Evolutionary conservation across 2,113 vertebrate species (phyloP), one percentile per base, ranked within the genome.

Genomic region (Oxyura jamaicensis): DNA sequence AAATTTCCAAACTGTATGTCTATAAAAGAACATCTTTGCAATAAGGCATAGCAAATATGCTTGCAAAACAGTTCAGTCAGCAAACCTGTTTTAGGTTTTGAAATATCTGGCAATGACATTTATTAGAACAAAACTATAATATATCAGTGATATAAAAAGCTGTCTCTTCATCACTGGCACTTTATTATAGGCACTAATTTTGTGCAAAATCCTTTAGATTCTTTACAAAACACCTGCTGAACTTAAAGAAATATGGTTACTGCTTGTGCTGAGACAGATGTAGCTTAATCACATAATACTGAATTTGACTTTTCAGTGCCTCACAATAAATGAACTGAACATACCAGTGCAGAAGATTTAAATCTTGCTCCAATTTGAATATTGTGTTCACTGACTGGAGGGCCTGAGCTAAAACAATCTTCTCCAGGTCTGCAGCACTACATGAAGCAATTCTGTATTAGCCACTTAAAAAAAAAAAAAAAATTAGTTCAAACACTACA

Each of bases 31-130:
- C 96, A 97, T 98, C 96, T 97, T 97, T 97, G 96, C 96, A 97
- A 96, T 97, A 97, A 98, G 97, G 96, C 94, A 96, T 78, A 96
- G 96, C 96, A 97, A 98, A 98, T 97, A 98, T 96, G 96, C 96
- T 98, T 97, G 96, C 96, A 97, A 98, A 98, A 97, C 91, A 98
- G 95, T 97, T 93, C 96, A 98, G 97, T 98, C 98, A 98, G 98
- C 97, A 98, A 97, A 97, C 97, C 94, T 97, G 93, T 55, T 98
- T 97, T 88, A 97, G 95, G 95, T 97, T 97, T 97, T 98, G 97
- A 98, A 98, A 98, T 98, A 98, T 98, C 95, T 97, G 88, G 97
- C 97, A 97, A 98, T 97, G 97, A 97, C 98, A 98, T 98, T 98
- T 98, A 98, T 98, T 98, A 98, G 98, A 97, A 98, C 50, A 76